Percentiles rank a stretch among this genome's conserved stretches.
These are phyloP conservation scores for Imbricaverruca yamaguchii DNA, from an alignment of 2,888 invertebrate genomes.

Conservation along the genomic window DNA sequence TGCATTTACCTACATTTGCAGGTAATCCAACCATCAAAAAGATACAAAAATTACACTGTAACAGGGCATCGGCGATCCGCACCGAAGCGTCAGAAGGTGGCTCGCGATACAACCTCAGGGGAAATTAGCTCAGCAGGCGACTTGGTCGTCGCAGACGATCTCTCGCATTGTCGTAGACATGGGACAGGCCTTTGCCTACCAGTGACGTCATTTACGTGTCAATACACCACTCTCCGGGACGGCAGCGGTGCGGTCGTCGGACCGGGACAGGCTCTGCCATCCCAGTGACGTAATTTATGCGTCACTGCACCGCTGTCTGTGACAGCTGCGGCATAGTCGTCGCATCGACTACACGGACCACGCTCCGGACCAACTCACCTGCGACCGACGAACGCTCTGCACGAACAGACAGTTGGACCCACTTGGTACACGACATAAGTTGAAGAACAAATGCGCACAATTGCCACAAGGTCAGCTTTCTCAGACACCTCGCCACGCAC, in stretches of 20 bases:
- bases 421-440: neutral
- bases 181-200: neutral
- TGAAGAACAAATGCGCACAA: neutral
- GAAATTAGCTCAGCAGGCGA: neutral
- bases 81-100: too few relatives aligned
- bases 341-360: too few relatives aligned
- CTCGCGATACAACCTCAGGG: neutral
- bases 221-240: too few relatives aligned
- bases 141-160: too few relatives aligned
- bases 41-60: neutral
- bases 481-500: neutral
- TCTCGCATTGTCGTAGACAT: neutral
- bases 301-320: too few relatives aligned
- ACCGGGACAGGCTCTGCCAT: too few relatives aligned
- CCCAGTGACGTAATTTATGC: too few relatives aligned
- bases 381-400: neutral
- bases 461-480: neutral
- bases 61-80: neutral
- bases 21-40: neutral
- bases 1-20: neutral
- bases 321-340: too few relatives aligned
- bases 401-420: neutral
- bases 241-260: too few relatives aligned
- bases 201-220: neutral
- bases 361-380: too few relatives aligned